Evolutionary conservation across 2,797 vertebrate genomes (phyloP).

Genomic region (Chiroxiphia lanceolata): DNA sequence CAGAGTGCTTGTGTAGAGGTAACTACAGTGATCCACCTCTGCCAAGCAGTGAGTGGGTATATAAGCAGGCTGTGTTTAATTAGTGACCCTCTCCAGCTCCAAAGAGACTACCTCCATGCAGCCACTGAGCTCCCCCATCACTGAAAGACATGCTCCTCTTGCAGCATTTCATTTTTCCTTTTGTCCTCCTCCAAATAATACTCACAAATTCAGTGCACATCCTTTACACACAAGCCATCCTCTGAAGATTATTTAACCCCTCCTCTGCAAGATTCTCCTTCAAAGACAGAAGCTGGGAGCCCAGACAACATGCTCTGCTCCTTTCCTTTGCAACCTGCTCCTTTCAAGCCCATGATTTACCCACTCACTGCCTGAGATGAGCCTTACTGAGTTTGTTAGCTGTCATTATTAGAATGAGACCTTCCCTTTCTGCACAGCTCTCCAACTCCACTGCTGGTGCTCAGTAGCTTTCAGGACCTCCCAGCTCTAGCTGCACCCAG

Average conservation of each 20-base stretch:
- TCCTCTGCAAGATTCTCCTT: not conserved
- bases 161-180: not conserved
- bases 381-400: rapidly evolving
- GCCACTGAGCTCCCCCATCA: rapidly evolving
- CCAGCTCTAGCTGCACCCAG: not conserved
- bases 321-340: not conserved
- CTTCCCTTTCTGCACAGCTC: not conserved
- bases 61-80: not conserved
- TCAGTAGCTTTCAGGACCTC: not conserved
- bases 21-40: not conserved
- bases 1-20: not conserved
- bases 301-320: not conserved
- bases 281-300: rapidly evolving
- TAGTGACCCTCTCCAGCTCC: not conserved
- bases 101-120: not conserved
- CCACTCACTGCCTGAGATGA: not conserved
- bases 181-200: not conserved
- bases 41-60: not conserved
- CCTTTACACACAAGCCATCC: not conserved
- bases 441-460: not conserved
- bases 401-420: not conserved
- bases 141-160: not conserved
- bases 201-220: not conserved
- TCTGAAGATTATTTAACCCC: not conserved
- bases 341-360: not conserved